A percentile compares a stretch with the other conserved stretches of the same genome.
Evolutionary conservation across 2,888 invertebrate genomes (phyloP).

Genomic region (Mesorhabditis spiculigera): DNA sequence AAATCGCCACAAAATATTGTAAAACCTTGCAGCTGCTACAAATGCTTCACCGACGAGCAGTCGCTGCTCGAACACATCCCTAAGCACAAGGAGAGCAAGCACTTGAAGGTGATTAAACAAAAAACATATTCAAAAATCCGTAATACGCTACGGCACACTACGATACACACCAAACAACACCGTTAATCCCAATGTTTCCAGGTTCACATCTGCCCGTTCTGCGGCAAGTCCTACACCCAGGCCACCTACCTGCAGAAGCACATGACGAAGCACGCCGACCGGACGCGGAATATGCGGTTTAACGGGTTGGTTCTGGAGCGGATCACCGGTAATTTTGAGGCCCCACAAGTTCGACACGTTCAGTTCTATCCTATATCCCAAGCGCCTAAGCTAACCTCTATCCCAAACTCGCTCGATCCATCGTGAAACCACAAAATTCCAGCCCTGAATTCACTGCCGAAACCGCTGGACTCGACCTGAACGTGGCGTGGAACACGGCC

Average conservation of each 20-base stretch:
- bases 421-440: background rate
- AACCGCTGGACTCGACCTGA: background rate
- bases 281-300: slow-evolving; percentile 21
- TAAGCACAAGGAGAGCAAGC: slow-evolving; percentile 98
- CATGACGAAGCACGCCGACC: slow-evolving; percentile 84
- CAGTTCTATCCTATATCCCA: too few species aligned
- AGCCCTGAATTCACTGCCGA: slow-evolving; percentile 3
- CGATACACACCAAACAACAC: background rate
- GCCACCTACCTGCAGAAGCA: slow-evolving; percentile 98
- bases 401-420: background rate
- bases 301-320: background rate
- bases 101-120: slow-evolving; percentile 71
- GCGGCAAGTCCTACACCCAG: slow-evolving; percentile 98
- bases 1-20: background rate
- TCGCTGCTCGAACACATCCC: slow-evolving; percentile 97
- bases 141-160: background rate
- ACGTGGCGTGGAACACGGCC: slow-evolving; percentile 3
- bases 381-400: too few species aligned
- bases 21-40: slow-evolving; percentile 74
- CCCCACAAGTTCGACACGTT: too few species aligned
- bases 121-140: background rate
- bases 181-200: slow-evolving; percentile 9
- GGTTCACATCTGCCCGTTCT: slow-evolving; percentile 98
- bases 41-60: slow-evolving; percentile 96
- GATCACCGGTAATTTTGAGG: background rate